phyloP scores from a whole-genome alignment of 2,113 vertebrate species.

The Toxostoma redivivum region DNA sequence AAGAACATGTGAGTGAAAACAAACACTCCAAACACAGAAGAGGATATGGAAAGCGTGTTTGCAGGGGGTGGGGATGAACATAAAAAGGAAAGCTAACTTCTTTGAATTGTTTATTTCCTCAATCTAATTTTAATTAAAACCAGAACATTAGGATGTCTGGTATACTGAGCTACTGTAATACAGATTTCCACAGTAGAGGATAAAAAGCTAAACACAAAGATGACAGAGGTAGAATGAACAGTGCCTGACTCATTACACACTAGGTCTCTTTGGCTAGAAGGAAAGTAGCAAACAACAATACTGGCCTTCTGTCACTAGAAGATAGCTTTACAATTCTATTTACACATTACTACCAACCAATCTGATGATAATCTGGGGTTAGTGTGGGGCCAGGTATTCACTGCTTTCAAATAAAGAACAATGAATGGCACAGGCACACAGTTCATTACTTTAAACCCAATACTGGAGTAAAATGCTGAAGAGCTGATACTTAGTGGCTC shows the following conservation, averaged over 20 bases:
- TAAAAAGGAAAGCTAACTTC: not conserved
- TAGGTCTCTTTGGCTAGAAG: not conserved
- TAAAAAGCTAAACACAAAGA: not conserved
- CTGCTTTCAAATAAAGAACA: conserved; percentile 1
- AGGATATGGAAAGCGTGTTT: not conserved
- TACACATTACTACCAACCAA: conserved; percentile 27
- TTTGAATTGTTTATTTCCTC: conserved; percentile 53
- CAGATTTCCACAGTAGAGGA: conserved; percentile 29
- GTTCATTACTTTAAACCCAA: not conserved
- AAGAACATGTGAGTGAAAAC: not conserved
- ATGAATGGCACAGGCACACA: not conserved
- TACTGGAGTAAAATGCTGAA: not conserved
- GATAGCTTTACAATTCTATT: conserved; percentile 25
- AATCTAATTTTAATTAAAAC: conserved; percentile 42
- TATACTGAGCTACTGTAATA: conserved; percentile 15
- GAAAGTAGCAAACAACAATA: not conserved
- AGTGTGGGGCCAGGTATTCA: conserved; percentile 17
- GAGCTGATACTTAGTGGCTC: not conserved
- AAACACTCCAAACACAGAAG: not conserved
- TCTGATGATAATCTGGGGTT: conserved; percentile 12
- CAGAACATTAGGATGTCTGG: conserved; percentile 41
- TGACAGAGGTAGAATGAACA: not conserved
- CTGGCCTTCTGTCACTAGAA: not conserved
- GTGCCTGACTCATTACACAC: not conserved
- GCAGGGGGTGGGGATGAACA: not conserved